Base-by-base conservation (phyloP, 2,797 vertebrate genomes). In the Mormyrops attenuatus region DNA sequence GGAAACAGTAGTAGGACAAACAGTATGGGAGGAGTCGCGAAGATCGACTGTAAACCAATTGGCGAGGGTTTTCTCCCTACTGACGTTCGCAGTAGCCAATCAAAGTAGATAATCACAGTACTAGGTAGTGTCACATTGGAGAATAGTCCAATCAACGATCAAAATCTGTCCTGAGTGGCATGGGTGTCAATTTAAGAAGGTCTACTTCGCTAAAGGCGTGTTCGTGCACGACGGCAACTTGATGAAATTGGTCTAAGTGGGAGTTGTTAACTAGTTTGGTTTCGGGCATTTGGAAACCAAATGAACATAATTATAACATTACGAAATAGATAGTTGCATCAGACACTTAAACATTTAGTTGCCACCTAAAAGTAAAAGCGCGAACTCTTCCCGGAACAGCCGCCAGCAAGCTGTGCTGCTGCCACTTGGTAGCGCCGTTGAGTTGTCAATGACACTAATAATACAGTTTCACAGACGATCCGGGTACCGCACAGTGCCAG, bases 1-100 rank as follows among this genome's bases (percentile, higher is more conserved):
- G 93, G 94, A 93, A 93, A 92, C 91, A 90, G 91, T 93, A 82
- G 89, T 91, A 88, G 84, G 38, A 50, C 30, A 52, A 85, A 47
- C 57, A 69, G 53, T n/a, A 85, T 73, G 89, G 93, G 94, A 88
- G 91, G 92, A 38, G 30, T 34, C 50, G 22, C 34, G 17, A 3
- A 9, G 49, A 0, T 22, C 0, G 1, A 8, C 9, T 34, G 0
- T 49, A 20, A 89, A 9, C 89, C 89, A 89, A 89, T 89, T 26
- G 49, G 34, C 5, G 34, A 41, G 5, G 30, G 49, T 3, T n/a
- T 53, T 20, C 17, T 30, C 6, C 41, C 8, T 34, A 89, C 17
- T 87, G 89, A 66, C 89, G 85, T 87, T 9, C n/a, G 13, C 30
- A 20, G 38, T 22, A 44, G n/a, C 89, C 89, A 89, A 89, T 89